Base-by-base conservation (phyloP, 2,113 vertebrate species). In the Oncorhynchus kisutch region DNA sequence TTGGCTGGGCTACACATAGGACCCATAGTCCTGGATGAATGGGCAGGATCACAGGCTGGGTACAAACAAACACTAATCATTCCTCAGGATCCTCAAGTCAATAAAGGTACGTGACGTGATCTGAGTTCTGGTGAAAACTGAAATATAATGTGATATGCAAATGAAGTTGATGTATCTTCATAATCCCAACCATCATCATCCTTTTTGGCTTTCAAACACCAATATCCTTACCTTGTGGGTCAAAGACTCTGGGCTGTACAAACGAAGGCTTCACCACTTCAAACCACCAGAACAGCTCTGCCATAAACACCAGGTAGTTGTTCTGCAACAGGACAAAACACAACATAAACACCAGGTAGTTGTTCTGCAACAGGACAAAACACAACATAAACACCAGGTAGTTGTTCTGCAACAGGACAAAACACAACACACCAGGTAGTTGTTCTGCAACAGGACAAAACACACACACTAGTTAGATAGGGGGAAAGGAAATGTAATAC, bases 251-350 rank as follows among this genome's bases (percentile, higher is more conserved):
- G 24, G 97, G 97, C 14, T 94, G 95, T 14, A 99, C 97, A 83
- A 98, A 99, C 0, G 96, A 96, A 1, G 97, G 97, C 84, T 98
- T 99, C 78, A 99, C 98, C 13, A 99, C 97, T 93, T 99, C 97
- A 86, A 98, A 98, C 97, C 98, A 99, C 98, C 98, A 99, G 91
- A 99, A 99, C 76, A 99, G 94, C 85, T 99, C 98, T 66, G 98
- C 98, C 97, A 99, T 96, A 91, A 99, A 99, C 85, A 98, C 98
- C 92, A 34, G 31, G 31, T 34, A 34, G 31, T 34, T 34, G 5
- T 5, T 34, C 31, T 34, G 31, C 6, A 34, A 34, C 31, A 34
- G 31, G 6, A 34, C 31, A 34, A 34, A 34, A 34, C 31, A 34
- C 31, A 34, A 0, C 31, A 7, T 34, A 34, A 34, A 34, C 31